phyloP scores from a whole-genome alignment of 2,888 invertebrate genomes.

The Hypolimnas misippus region DNA sequence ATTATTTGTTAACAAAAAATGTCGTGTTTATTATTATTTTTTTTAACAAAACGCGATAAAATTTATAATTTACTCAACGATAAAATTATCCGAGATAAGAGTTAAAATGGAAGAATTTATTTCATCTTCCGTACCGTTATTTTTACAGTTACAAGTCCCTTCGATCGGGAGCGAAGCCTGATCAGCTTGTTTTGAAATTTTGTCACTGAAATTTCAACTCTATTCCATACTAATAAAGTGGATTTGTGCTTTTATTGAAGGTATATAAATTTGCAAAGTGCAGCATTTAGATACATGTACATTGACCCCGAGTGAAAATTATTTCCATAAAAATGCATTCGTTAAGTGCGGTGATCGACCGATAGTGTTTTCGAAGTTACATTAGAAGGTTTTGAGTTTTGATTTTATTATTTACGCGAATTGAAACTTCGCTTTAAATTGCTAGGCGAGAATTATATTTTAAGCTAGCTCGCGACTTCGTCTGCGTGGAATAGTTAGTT shows the following conservation, averaged over 20 bases:
- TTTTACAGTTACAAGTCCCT: slow-evolving; percentile 74
- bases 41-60: neutral
- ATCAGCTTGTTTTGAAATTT: neutral
- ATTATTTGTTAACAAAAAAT: too few species aligned
- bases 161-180: slow-evolving; percentile 58
- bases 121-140: slow-evolving; percentile 59
- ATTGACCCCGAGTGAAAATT: slow-evolving; percentile 43
- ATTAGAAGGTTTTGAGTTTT: neutral
- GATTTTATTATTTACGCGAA: neutral
- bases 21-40: too few species aligned
- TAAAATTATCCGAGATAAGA: neutral
- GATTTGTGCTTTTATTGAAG: neutral
- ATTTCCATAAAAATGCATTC: slow-evolving; percentile 32
- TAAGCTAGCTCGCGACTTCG: too few species aligned
- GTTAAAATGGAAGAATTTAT: slow-evolving; percentile 16
- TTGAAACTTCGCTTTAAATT: too few species aligned
- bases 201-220: slow-evolving; percentile 14
- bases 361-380: slow-evolving; percentile 16
- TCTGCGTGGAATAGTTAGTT: too few species aligned
- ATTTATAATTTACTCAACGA: neutral
- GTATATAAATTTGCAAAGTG: slow-evolving; percentile 25
- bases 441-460: too few species aligned
- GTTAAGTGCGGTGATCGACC: neutral
- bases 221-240: slow-evolving; percentile 12
- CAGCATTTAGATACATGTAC: slow-evolving; percentile 49